phyloP scores from a whole-genome alignment of 2,888 invertebrate genomes.

The Thymelicus lineola region DNA sequence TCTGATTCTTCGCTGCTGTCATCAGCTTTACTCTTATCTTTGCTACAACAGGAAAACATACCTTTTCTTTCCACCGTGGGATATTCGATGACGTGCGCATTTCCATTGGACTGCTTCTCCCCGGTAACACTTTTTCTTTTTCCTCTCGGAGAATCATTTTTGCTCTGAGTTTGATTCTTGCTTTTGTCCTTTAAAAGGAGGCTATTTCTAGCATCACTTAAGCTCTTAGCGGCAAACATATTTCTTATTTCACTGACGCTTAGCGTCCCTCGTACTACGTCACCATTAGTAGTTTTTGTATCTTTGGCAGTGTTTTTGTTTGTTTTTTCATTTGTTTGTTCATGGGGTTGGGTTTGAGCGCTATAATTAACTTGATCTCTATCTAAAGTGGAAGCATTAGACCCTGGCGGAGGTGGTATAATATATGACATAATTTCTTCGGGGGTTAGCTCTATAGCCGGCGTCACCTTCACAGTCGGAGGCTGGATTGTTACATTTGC shows the following conservation, averaged over 20 bases:
- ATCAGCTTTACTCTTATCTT: conserved; percentile 82
- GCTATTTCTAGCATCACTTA: conserved; percentile 82
- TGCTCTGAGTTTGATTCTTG: conserved; percentile 62
- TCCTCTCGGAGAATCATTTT: conserved; percentile 76
- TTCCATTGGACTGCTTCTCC: conserved; percentile 76
- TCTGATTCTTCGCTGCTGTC: conserved; percentile 77
- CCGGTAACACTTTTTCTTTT: conserved; percentile 73
- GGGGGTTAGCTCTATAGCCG: conserved; percentile 91
- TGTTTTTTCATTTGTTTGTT: conserved; percentile 60
- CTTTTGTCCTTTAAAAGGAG: conserved; percentile 77
- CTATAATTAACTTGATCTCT: conserved; percentile 72
- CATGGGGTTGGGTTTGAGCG: conserved; percentile 69
- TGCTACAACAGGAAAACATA: conserved; percentile 90
- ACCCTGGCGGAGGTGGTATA: conserved; percentile 89
- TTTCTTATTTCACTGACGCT: conserved; percentile 83
- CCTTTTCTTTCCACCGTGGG: conserved; percentile 90
- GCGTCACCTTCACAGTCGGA: conserved; percentile 90
- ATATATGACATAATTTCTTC: conserved; percentile 94
- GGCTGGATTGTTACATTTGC: conserved; percentile 93
- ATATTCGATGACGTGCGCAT: conserved; percentile 88
- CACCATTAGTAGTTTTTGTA: conserved; percentile 70
- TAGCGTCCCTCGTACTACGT: conserved; percentile 84
- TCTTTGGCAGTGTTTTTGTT: conserved; percentile 53
- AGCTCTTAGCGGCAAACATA: conserved; percentile 78
- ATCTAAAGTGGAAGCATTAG: conserved; percentile 79